Evolutionary conservation across 2,888 invertebrate genomes (phyloP).

Genomic region (Clanis bilineata): DNA sequence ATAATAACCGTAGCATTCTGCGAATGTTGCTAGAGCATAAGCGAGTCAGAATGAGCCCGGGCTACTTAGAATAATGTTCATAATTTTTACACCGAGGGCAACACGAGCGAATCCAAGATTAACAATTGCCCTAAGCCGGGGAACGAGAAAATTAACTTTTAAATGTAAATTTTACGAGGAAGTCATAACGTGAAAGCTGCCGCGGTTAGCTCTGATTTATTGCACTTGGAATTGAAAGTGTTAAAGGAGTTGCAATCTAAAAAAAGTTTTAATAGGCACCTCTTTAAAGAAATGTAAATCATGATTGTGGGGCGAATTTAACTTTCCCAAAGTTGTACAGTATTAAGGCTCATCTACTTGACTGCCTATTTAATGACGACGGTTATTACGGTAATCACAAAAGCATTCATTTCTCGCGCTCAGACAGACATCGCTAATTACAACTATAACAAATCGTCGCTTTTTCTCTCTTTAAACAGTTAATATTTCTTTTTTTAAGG

Average conservation of each 20-base stretch:
- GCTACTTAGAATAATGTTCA: conserved; percentile 51
- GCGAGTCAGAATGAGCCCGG: conserved; percentile 26
- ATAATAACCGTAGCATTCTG: conserved; percentile 30
- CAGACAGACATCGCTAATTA: conserved; percentile 25
- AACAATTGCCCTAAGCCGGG: conserved; percentile 73
- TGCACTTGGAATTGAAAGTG: conserved; percentile 79
- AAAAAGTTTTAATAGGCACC: conserved; percentile 81
- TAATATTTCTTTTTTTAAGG: background rate
- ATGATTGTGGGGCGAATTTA: conserved; percentile 66
- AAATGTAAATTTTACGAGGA: conserved; percentile 81
- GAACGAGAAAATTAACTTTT: conserved; percentile 79
- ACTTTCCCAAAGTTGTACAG: conserved; percentile 68
- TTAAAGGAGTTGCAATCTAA: conserved; percentile 80
- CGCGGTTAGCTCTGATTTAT: conserved; percentile 80
- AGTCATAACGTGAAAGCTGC: conserved; percentile 80
- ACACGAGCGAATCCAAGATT: conserved; percentile 69
- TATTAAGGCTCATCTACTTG: conserved; percentile 68
- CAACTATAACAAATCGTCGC: conserved; percentile 11
- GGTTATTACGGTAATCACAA: conserved; percentile 58
- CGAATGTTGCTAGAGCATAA: conserved; percentile 25
- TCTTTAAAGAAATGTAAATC: conserved; percentile 81
- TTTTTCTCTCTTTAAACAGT: conserved; percentile 1
- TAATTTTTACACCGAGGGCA: conserved; percentile 55
- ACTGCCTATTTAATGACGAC: conserved; percentile 67
- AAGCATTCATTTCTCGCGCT: conserved; percentile 46